Conservation (phyloP, 2,113 vertebrate genomes). For the Dasyurus viverrinus region DNA sequence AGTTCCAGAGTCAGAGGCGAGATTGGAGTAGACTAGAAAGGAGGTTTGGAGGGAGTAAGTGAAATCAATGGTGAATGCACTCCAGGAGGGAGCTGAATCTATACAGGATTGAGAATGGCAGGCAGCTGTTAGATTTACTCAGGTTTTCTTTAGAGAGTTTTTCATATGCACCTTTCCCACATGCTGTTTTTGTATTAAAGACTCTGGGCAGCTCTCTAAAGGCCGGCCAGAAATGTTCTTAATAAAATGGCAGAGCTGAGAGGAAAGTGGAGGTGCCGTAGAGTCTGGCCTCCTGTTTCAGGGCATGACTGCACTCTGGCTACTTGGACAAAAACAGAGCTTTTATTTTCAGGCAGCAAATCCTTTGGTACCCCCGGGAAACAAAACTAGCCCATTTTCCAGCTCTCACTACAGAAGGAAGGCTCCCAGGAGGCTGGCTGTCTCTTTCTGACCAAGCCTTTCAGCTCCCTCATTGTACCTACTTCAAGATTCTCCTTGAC, state of each 20-base stretch:
- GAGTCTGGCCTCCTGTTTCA: not conserved
- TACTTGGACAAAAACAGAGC: not conserved
- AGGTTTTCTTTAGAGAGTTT: slow-evolving; percentile 20
- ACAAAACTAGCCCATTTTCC: slow-evolving; percentile 25
- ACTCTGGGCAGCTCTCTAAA: slow-evolving; percentile 10
- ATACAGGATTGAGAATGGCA: slow-evolving; percentile 30
- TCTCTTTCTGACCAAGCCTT: not conserved
- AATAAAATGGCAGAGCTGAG: slow-evolving; percentile 6
- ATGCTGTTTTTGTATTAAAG: slow-evolving; percentile 6
- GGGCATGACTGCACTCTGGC: not conserved
- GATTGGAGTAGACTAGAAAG: not conserved
- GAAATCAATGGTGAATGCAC: not conserved
- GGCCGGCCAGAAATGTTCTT: not conserved
- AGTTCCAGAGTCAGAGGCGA: slow-evolving; percentile 19
- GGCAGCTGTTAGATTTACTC: slow-evolving; percentile 36
- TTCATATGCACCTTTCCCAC: slow-evolving; percentile 19
- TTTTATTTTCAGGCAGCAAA: not conserved
- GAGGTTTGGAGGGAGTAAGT: not conserved
- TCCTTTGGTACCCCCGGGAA: not conserved
- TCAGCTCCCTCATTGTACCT: not conserved
- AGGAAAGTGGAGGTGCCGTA: not conserved
- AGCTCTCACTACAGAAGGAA: not conserved
- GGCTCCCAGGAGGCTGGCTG: too few species aligned
- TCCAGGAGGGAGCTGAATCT: not conserved
- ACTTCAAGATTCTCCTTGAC: not conserved